Percentiles rank a stretch among this genome's conserved stretches.
These are phyloP conservation scores for Thomomys bottae DNA, from an alignment of 2,113 vertebrate genomes.

Conservation along the genomic window DNA sequence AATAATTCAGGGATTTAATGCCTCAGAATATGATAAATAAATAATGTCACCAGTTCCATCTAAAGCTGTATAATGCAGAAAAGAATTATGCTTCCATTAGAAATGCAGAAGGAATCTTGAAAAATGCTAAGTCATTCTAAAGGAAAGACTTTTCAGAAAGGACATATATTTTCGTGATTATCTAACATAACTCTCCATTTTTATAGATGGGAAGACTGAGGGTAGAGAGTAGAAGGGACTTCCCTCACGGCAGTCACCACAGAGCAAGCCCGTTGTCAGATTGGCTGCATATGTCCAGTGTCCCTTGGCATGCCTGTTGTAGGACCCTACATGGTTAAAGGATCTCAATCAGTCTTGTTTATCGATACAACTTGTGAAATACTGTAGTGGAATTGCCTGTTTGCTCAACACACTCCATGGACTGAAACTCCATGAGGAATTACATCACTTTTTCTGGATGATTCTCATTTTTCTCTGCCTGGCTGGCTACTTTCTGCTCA, in stretches of 20 bases:
- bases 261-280: neutral
- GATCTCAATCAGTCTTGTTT: neutral
- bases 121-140: slow-evolving; percentile 29
- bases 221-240: neutral
- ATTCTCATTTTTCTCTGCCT: neutral
- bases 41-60: slow-evolving; percentile 74
- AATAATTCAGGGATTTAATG: slow-evolving; percentile 77
- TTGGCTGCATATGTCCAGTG: neutral
- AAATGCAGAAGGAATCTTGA: slow-evolving; percentile 35
- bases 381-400: neutral
- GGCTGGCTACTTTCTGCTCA: neutral
- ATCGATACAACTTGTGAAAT: neutral
- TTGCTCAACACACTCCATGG: neutral
- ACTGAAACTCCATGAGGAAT: neutral
- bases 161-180: neutral
- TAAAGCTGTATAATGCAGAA: slow-evolving; percentile 63
- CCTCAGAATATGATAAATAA: slow-evolving; percentile 77
- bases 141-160: neutral
- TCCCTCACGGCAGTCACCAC: no score
- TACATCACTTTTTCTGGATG: neutral
- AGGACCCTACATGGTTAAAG: neutral
- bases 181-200: neutral
- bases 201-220: neutral
- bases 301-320: neutral
- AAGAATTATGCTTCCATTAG: slow-evolving; percentile 62